These are phyloP conservation scores for Rhabdophis nuchalis DNA, from an alignment of 2,797 vertebrate species.

Conservation along the genomic window DNA sequence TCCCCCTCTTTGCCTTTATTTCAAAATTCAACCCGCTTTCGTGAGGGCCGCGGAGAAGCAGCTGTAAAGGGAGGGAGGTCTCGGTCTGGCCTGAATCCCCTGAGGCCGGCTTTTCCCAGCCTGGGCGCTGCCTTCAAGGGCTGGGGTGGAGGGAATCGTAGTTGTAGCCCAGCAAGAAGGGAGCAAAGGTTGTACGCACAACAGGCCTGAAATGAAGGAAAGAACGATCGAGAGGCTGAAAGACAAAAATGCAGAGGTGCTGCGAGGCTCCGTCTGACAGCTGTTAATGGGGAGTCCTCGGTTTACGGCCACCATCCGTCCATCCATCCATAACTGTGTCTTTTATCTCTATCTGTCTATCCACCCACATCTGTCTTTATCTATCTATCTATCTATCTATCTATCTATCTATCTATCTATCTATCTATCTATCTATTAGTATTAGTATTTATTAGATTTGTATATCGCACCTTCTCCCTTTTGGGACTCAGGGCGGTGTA, in stretches of 20 bases:
- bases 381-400: too few species aligned
- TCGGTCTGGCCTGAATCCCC: too few species aligned
- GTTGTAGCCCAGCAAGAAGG: neutral
- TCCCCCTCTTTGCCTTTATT: neutral
- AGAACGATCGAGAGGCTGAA: neutral
- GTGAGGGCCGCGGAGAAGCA: neutral
- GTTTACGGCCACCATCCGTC: too few species aligned
- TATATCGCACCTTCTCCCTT: too few species aligned
- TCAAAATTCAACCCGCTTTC: neutral
- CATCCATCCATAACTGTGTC: too few species aligned
- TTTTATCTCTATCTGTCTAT: neutral
- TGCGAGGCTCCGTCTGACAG: neutral
- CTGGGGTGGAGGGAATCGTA: neutral
- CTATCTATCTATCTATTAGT: too few species aligned
- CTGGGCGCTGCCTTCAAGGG: neutral
- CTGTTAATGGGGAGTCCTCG: too few species aligned
- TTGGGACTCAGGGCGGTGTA: too few species aligned
- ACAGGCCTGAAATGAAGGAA: neutral
- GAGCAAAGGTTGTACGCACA: neutral
- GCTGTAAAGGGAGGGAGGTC: neutral
- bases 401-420: too few species aligned
- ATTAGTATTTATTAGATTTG: too few species aligned
- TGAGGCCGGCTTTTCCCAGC: neutral
- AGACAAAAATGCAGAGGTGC: neutral
- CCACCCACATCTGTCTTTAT: too few species aligned